phyloP scores from a whole-genome alignment of 2,888 invertebrate species.

The Cancer borealis region DNA sequence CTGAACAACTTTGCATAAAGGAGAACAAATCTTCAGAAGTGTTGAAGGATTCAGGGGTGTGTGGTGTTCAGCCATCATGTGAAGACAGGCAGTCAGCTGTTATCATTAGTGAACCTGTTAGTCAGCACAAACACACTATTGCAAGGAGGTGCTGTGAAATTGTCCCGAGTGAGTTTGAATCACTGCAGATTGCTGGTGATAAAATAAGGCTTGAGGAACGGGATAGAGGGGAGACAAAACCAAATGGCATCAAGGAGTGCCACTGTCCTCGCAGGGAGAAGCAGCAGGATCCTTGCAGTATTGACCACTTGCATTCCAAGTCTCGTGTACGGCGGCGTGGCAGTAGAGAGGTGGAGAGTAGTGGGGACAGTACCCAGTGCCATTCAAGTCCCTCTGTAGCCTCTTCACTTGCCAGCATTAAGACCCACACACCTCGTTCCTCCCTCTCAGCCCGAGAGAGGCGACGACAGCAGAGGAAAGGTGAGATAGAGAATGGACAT shows the following conservation, averaged over 20 bases:
- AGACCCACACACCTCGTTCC: not conserved
- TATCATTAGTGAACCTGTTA: not conserved
- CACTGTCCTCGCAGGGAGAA: slow-evolving; percentile 48
- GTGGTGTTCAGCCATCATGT: not conserved
- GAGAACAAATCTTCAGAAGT: not conserved
- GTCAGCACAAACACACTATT: not conserved
- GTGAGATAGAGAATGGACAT: not conserved
- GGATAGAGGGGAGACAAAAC: slow-evolving; percentile 26
- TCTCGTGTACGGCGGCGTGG: not conserved
- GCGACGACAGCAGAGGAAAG: slow-evolving; percentile 23
- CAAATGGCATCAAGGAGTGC: slow-evolving; percentile 60
- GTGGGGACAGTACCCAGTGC: not conserved
- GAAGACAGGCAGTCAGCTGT: not conserved
- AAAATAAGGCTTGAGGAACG: slow-evolving; percentile 59
- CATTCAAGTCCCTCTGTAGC: not conserved
- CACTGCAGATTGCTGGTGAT: slow-evolving; percentile 63
- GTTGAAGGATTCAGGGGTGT: slow-evolving; percentile 10
- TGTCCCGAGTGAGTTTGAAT: slow-evolving; percentile 51
- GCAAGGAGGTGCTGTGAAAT: slow-evolving; percentile 56
- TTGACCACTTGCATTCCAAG: not conserved
- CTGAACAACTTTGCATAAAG: not conserved
- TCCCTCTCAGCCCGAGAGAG: slow-evolving; percentile 34
- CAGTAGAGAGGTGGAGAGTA: not conserved
- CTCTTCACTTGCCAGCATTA: not conserved
- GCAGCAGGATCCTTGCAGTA: not conserved